These are phyloP conservation scores for Hyppa rectilinea DNA, from an alignment of 2,888 invertebrate genomes.

Conservation along the genomic window DNA sequence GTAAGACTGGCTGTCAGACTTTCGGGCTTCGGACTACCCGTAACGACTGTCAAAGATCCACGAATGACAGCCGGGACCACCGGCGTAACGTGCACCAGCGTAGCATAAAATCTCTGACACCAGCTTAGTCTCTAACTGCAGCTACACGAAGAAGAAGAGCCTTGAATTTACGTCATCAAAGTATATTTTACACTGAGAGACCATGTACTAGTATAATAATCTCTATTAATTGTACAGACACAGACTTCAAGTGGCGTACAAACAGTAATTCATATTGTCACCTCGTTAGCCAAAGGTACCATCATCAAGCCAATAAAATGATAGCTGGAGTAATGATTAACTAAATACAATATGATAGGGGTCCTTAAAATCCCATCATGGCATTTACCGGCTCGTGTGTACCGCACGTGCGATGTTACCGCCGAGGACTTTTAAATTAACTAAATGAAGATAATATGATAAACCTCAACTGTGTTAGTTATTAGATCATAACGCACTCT, in stretches of 20 bases:
- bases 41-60: no score
- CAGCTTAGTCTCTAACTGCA: no score
- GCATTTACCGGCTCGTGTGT: neutral
- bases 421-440: slow-evolving; percentile 18
- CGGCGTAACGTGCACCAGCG: no score
- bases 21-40: no score
- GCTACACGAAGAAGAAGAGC: no score
- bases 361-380: slow-evolving; percentile 42
- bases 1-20: no score
- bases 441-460: neutral
- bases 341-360: slow-evolving; percentile 32
- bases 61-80: no score
- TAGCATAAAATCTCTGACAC: no score
- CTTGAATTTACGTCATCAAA: neutral
- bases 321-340: slow-evolving; percentile 19
- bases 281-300: slow-evolving; percentile 17
- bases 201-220: neutral
- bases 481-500: neutral
- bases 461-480: neutral
- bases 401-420: neutral
- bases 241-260: slow-evolving; percentile 10
- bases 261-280: slow-evolving; percentile 6
- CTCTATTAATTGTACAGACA: neutral
- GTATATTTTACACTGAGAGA: neutral
- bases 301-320: slow-evolving; percentile 23